Conservation (phyloP, 2,797 vertebrate species). For the Synanceia verrucosa region DNA sequence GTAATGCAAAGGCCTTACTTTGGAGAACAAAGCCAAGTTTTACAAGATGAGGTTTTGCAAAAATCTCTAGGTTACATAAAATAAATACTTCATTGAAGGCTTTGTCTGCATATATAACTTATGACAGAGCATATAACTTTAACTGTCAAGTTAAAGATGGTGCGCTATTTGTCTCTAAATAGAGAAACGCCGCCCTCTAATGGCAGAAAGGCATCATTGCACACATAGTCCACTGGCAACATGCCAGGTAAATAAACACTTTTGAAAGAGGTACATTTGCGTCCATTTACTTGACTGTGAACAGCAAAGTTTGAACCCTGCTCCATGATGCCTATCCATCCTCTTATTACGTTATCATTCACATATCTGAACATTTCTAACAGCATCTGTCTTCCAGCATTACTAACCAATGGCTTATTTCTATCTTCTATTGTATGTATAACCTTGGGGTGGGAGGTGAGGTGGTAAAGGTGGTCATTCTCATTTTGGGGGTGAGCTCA, state of each 20-base stretch:
- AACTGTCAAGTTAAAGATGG: slow-evolving; percentile 17
- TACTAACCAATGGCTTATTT: slow-evolving; percentile 55
- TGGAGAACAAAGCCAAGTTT: slow-evolving; percentile 24
- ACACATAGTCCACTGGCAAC: slow-evolving; percentile 40
- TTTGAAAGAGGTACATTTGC: slow-evolving; percentile 38
- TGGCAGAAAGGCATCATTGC: slow-evolving; percentile 57
- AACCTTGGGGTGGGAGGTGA: slow-evolving; percentile 81
- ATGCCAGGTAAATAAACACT: slow-evolving; percentile 30
- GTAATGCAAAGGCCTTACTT: slow-evolving; percentile 27
- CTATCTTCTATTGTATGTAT: slow-evolving; percentile 77
- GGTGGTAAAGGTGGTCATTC: slow-evolving; percentile 81
- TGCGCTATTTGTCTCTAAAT: slow-evolving; percentile 32
- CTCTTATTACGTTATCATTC: slow-evolving; percentile 5
- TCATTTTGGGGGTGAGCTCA: slow-evolving; percentile 79
- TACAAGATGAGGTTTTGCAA: slow-evolving; percentile 5
- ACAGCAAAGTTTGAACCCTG: slow-evolving; percentile 11
- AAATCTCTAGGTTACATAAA: slow-evolving; percentile 26
- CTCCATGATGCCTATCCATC: slow-evolving; percentile 11
- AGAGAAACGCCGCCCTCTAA: slow-evolving; percentile 55
- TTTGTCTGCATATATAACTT: slow-evolving; percentile 20
- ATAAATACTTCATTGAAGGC: slow-evolving; percentile 27
- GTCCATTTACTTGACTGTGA: slow-evolving; percentile 20
- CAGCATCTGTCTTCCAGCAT: slow-evolving; percentile 34
- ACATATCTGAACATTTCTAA: slow-evolving; percentile 19
- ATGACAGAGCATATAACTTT: slow-evolving; percentile 13